Evolutionary conservation across 2,113 vertebrate genomes (phyloP), one percentile per base, ranked within the genome.

Genomic region (Istiophorus platypterus): DNA sequence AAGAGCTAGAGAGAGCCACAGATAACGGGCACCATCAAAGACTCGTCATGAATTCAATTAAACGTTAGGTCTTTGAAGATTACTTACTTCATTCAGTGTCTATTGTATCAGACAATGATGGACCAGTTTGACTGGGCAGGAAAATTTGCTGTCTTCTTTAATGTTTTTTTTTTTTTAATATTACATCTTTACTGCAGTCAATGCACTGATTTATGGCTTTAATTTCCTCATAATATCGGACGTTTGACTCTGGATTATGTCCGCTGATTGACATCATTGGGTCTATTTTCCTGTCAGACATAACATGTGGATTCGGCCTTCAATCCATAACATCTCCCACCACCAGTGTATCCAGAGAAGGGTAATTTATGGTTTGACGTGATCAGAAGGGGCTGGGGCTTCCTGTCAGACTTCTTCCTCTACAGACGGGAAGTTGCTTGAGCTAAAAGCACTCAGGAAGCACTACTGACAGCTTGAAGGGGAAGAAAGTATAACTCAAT

Each of bases 371-470:
- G 27, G 57, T 66, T 73, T 66, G 76, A 47, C 20, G 37, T 67
- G 18, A 37, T 20, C 15, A 7, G 24, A 17, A 39, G 9, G 20
- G 56, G 58, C 13, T 15, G 42, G 24, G 49, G 22, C 58, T 88
- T 90, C 73, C 80, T 75, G 80, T 12, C 71, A 83, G 54, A 77
- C 47, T 2, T 2, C 68, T 87, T 91, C 87, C 88, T 88, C 78
- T 86, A 56, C 69, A 90, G 84, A 88, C 90, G 82, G 88, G 91
- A 93, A 86, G 52, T 2, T 7, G 59, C 65, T 74, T 74, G 20
- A 89, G 78, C 27, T 72, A 45, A 90, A 89, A 84, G 81, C 62
- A 75, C 72, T 79, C 75, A 89, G 85, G 89, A 90, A 86, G 74
- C 27, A 63, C 22, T 29, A 34, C 54, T 81, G 75, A 82, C 64